Evolutionary conservation across 2,888 invertebrate genomes (phyloP).

Genomic region (Tolmerus cingulatus): DNA sequence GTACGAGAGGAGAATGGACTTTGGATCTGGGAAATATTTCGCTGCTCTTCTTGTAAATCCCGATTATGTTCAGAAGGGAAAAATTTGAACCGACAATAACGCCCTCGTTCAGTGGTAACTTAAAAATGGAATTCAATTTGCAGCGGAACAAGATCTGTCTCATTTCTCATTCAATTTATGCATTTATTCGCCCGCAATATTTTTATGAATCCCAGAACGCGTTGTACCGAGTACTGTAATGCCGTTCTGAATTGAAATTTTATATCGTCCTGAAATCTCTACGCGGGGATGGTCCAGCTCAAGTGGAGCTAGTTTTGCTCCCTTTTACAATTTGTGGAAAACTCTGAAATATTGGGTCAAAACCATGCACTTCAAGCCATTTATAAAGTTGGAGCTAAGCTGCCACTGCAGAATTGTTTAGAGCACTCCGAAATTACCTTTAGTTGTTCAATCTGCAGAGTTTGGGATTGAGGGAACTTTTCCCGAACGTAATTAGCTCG

Average conservation of each 20-base stretch:
- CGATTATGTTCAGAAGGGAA: not conserved
- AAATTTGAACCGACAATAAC: not conserved
- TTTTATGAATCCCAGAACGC: not conserved
- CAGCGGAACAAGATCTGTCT: not conserved
- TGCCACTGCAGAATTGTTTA: not conserved
- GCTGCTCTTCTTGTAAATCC: not conserved
- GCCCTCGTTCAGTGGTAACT: not conserved
- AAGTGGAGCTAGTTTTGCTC: not conserved
- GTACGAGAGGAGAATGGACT: not conserved
- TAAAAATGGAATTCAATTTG: not conserved
- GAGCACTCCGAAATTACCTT: not conserved
- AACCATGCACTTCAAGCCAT: not conserved
- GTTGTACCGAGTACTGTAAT: not conserved
- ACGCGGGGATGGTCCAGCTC: not conserved
- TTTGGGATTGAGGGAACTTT: not conserved
- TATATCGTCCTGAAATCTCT: not conserved
- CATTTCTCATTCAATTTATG: not conserved
- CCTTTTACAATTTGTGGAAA: not conserved
- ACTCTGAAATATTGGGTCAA: not conserved
- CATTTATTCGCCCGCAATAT: not conserved
- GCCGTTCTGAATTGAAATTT: not conserved
- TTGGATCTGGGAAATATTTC: not conserved
- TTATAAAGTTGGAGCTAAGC: not conserved
- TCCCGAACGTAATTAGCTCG: not conserved
- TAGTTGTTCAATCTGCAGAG: not conserved